Percentiles rank a stretch among this genome's conserved stretches.
Evolutionary conservation across 2,888 invertebrate genomes (phyloP).

Genomic region (Belgica antarctica): DNA sequence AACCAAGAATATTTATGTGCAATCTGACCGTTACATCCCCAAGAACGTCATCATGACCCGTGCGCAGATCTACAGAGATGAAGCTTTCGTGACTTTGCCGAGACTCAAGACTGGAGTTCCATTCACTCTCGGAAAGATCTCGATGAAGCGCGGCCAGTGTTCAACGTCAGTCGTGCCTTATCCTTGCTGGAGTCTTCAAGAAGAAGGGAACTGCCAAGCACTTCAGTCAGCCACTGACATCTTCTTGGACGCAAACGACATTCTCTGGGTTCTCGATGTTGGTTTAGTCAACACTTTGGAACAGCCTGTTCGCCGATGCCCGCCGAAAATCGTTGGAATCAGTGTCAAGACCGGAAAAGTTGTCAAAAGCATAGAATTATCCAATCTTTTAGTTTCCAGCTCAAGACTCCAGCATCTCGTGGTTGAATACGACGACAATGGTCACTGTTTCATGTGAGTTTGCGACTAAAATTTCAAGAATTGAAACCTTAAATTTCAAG

Average conservation of each 20-base stretch:
- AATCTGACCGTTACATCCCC: conserved; percentile 59
- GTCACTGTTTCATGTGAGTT: conserved; percentile 55
- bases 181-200: conserved; percentile 69
- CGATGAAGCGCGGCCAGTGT: conserved; percentile 57
- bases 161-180: conserved; percentile 60
- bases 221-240: conserved; percentile 69
- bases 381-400: conserved; percentile 56
- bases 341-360: conserved; percentile 60
- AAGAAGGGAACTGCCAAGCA: conserved; percentile 67
- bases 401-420: conserved; percentile 62
- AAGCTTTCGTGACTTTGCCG: conserved; percentile 61
- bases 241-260: conserved; percentile 60
- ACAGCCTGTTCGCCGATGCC: conserved; percentile 59
- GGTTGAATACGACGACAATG: conserved; percentile 60
- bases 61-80: conserved; percentile 60
- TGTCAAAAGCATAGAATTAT: conserved; percentile 60
- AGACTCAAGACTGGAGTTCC: conserved; percentile 63
- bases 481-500: neutral
- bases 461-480: neutral
- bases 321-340: conserved; percentile 63
- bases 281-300: conserved; percentile 62
- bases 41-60: conserved; percentile 63
- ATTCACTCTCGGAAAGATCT: conserved; percentile 60
- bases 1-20: conserved; percentile 61
- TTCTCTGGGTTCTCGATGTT: conserved; percentile 62